Evolutionary conservation across 2,797 vertebrate species (phyloP), one percentile per base, ranked within the genome.

Genomic region (Dryobates pubescens): DNA sequence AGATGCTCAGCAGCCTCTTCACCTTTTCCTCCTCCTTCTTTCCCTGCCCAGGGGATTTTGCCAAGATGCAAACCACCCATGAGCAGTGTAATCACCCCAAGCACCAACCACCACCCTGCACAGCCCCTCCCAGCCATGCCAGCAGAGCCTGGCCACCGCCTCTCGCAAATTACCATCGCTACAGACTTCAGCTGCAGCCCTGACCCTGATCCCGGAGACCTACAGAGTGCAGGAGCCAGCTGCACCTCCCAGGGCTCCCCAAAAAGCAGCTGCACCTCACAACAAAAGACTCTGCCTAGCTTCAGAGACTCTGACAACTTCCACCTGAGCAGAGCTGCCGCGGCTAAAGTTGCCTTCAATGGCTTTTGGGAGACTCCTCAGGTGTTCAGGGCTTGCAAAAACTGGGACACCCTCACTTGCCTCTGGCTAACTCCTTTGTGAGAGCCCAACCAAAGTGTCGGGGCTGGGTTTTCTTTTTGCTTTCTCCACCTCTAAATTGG

Each of bases 401-500:
- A 95, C 82, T 95, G 2, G 93, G 95, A 78, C 94, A 89, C 22
- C 73, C 67, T 45, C 93, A 73, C 82, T 95, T 27, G 93, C 94
- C 93, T 38, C 87, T 59, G 89, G 93, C 91, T 92, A 88, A 82
- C 81, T 86, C 89, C 94, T 92, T 93, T 90, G 91, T 88, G 81
- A 84, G 89, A 86, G 61, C 91, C 94, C 91, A 65, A 94, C 84
- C 92, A 29, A 54, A 61, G 86, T 62, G 23, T 24, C 49, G 47
- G 22, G 45, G 45, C 9, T 47, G 19, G 47, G 45, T 45, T 45
- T 17, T 49, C 23, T 49, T 23, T 23, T 51, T 13, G 11, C 10
- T 5, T 84, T 54, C 92, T 88, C 90, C 94, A 74, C 91, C 93
- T 92, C 91, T 38, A 19, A 95, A 92, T 75, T 82, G 93, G 88